Percentiles rank a stretch among this genome's conserved stretches.
phyloP scores from a whole-genome alignment of 1,140 invertebrate genomes.

The Cecropterus lyciades region DNA sequence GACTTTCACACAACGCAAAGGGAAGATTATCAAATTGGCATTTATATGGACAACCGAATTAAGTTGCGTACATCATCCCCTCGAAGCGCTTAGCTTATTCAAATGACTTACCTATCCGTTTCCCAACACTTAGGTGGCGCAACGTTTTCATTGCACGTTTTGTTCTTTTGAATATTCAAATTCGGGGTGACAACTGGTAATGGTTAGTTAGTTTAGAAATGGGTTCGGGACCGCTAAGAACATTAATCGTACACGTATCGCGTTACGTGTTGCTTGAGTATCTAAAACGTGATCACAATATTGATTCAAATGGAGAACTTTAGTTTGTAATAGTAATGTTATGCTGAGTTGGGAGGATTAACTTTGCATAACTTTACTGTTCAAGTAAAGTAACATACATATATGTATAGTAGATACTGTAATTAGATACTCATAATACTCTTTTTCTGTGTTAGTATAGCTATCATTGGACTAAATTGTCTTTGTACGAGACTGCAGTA shows the following conservation, averaged over 20 bases:
- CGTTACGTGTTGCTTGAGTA: conserved; percentile 64
- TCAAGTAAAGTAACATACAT: not conserved
- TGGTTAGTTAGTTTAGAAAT: conserved; percentile 71
- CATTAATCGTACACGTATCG: conserved; percentile 72
- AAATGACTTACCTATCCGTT: conserved; percentile 47
- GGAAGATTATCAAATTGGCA: conserved; percentile 27
- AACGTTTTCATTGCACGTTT: conserved; percentile 58
- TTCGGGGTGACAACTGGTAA: conserved; percentile 61
- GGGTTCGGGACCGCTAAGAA: conserved; percentile 51
- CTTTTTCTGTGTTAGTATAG: not conserved
- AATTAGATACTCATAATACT: no score
- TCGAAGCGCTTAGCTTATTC: conserved; percentile 47
- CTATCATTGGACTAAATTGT: not conserved
- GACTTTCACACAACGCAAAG: not conserved
- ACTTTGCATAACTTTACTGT: conserved; percentile 4
- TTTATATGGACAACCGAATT: conserved; percentile 38
- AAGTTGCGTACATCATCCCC: conserved; percentile 38
- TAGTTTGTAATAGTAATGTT: conserved; percentile 19
- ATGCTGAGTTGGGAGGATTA: conserved; percentile 6
- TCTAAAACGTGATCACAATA: conserved; percentile 70
- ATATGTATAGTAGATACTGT: no score
- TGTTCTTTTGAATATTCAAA: conserved; percentile 76
- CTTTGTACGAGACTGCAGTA: not conserved
- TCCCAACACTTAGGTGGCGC: conserved; percentile 44
- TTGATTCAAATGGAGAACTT: conserved; percentile 63